A percentile compares a stretch with the other conserved stretches of the same genome.
Conservation (phyloP, 2,113 vertebrate genomes). For the Gallinago media region DNA sequence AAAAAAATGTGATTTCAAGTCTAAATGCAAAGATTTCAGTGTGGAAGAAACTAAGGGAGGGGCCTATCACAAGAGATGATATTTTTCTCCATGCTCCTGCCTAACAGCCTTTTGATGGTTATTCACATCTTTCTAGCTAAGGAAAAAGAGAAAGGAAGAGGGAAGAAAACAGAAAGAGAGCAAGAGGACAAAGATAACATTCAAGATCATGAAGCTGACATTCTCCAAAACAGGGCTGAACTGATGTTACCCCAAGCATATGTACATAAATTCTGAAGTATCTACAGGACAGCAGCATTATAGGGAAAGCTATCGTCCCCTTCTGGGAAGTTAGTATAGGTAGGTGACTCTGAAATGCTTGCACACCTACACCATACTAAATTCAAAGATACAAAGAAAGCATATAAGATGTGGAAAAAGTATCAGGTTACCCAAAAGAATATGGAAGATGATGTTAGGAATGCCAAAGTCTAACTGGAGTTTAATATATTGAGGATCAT, state of each 20-base stretch:
- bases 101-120: neutral
- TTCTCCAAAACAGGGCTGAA: neutral
- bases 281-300: neutral
- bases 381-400: neutral
- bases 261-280: neutral
- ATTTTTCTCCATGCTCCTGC: neutral
- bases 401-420: neutral
- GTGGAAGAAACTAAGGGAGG: neutral
- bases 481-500: neutral
- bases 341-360: neutral
- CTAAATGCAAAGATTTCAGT: neutral
- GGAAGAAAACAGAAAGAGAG: neutral
- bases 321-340: neutral
- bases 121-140: neutral
- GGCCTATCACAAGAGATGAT: neutral
- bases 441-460: neutral
- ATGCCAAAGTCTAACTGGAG: neutral
- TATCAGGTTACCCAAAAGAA: neutral
- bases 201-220: neutral
- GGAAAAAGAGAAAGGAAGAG: neutral
- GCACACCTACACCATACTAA: neutral
- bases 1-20: neutral
- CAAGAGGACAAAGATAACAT: neutral
- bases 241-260: neutral
- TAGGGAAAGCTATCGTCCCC: neutral